These are phyloP conservation scores for Bovichtus diacanthus DNA, from an alignment of 2,797 vertebrate genomes.

Conservation along the genomic window DNA sequence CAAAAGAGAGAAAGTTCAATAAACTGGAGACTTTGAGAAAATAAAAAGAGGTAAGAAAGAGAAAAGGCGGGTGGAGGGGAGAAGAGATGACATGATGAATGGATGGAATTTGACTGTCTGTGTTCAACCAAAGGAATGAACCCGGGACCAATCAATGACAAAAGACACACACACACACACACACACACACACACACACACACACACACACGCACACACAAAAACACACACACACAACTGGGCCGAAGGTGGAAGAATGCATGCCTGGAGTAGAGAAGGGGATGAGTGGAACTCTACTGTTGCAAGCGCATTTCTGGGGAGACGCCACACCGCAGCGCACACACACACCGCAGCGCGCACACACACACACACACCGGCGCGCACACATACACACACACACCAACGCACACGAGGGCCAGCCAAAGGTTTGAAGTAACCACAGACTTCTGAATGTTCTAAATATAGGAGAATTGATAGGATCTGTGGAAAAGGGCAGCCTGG, in stretches of 20 bases:
- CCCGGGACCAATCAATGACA: constrained; percentile 51
- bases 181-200: constrained; percentile 20
- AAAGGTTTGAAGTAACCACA: constrained; percentile 74
- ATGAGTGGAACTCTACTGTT: constrained; percentile 66
- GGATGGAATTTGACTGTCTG: constrained; percentile 61
- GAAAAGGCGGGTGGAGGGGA: neutral
- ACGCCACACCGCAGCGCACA: constrained; percentile 57
- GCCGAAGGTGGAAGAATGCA: constrained; percentile 58
- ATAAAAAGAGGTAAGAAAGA: neutral
- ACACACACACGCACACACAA: constrained; percentile 22
- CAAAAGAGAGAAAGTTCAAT: constrained; percentile 9
- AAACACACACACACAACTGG: constrained; percentile 13
- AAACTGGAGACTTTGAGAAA: constrained; percentile 11
- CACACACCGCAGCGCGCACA: constrained; percentile 25
- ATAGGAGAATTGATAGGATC: constrained; percentile 76
- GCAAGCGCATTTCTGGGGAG: constrained; percentile 61
- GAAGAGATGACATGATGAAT: constrained; percentile 49
- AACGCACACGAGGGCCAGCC: constrained; percentile 59
- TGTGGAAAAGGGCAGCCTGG: constrained; percentile 51
- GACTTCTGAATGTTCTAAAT: constrained; percentile 78
- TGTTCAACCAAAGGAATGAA: constrained; percentile 66
- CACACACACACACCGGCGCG: constrained; percentile 33
- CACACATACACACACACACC: constrained; percentile 18
- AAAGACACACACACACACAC: constrained; percentile 17
- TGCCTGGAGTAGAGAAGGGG: constrained; percentile 48